Base-by-base conservation (phyloP, 2,797 vertebrate species). In the Argyrosomus regius region DNA sequence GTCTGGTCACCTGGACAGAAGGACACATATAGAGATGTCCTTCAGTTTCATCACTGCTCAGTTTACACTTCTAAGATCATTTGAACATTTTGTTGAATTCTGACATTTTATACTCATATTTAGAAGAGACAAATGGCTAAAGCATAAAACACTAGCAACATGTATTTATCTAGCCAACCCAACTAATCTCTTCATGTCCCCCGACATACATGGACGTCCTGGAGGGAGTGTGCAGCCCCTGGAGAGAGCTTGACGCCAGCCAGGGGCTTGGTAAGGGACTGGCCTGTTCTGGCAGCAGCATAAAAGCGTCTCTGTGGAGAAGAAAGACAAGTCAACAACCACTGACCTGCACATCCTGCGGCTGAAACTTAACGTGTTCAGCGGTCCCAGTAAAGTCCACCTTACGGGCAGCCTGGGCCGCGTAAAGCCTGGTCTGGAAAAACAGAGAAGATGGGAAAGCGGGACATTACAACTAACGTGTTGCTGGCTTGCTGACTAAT, bases 291-390 rank as follows among this genome's bases (percentile, higher is more conserved):
- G 80, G 78, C 28, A 53, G 83, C 78, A 6, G 39, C 89, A 92
- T 83, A 82, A 81, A 89, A 93, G 3, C 73, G 78, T 82, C 81
- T 93, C 90, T 93, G 89, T 77, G 81, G 87, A 91, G 54, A 58
- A 88, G 77, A 93, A 72, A 89, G 59, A 87, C 0, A 83, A 50
- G 68, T 89, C 60, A 92, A 76, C 85, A 74, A 80, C 65, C 84
- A 95, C 95, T 93, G 63, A 99, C 98, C 97, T 98, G 97, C 59
- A 97, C 94, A 70, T 97, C 96, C 89, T 98, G 95, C 3, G 96
- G 96, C 5, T 91, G 93, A 61, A 94, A 92, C 82, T 84, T 92
- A 26, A 92, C 48, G 2, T 76, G 86, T 72, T 94, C 89, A 7
- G 89, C 91, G 11, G 91, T 62, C 50, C 88, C 81, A 12, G 91